Evolutionary conservation across 1,140 invertebrate genomes (phyloP), one percentile per base, ranked within the genome.

Genomic region (Anthonomus grandis): DNA sequence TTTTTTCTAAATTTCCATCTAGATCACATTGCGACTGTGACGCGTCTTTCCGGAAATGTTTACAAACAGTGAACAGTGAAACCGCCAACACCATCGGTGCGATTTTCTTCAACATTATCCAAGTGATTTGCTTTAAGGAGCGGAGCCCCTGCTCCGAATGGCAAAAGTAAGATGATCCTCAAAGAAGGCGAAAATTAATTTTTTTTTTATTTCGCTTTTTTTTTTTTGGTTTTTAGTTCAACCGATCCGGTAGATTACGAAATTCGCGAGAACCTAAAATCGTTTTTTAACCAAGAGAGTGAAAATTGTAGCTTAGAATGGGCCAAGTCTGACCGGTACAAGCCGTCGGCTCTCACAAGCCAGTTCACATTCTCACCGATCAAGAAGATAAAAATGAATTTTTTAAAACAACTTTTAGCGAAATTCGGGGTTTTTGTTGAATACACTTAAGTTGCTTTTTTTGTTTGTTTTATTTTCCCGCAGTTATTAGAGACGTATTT

Each of bases 21-120:
- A 78, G 76, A 21, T 86, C 84, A 0, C 83, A 87, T 62, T 89
- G 86, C 63, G 83, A 86, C 57, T 89, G 86, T 59, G 86, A 87
- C 60, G 81, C 83, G 0, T 75, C 77, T 41, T 86, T 89, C 64
- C 75, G 84, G 27, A 72, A 78, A 31, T 89, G 86, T 64, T 64
- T 89, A 37, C 82, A 85, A 65, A 79, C 77, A 42, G 71, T 84
- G 5, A 85, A 85, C 39, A 81, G 82, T 41, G 82, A 84, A 64
- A 83, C 82, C 9, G 84, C 83, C 1, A 84, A 86, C 60, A 83
- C 83, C 0, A 72, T 87, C 21, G 85, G 84, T 3, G 81, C 83
- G 3, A 77, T 86, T 3, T 87, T 83, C 70, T 87, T 86, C 71
- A 86, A 86, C 48, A 77, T 86, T 13, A 78, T 84, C 6, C 83